Base-by-base conservation (phyloP, 2,888 invertebrate genomes). In the Hybos culiciformis region DNA sequence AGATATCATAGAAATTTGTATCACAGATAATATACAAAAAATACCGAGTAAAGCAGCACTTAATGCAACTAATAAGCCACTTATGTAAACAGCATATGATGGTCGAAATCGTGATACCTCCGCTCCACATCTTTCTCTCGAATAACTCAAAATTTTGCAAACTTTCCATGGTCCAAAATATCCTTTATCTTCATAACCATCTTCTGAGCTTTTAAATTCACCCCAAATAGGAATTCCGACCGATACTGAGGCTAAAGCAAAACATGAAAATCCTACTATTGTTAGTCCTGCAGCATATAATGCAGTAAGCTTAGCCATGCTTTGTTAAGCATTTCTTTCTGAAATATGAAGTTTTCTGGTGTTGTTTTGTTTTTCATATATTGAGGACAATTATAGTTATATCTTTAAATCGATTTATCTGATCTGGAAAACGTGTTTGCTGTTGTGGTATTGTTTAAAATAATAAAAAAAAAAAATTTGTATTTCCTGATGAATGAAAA, bases 151-250 rank as follows among this genome's bases (percentile, higher is more conserved):
- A 57, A 77, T 74, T 68, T 85, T 87, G 75, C 90, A 90, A 46
- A 83, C 78, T 56, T 79, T 78, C 81, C 88, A 90, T 58, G 86
- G 87, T 48, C 88, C 86, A 60, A 87, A 90, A 68, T 88, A 87
- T 37, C 88, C 90, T 51, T 73, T 75, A 33, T 33, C 19, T 32
- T 3, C 5, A 19, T 37, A 68, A 72, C 68, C 61, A 77, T 78
- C 74, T 57, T 57, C 52, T 44, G 60, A 58, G 56, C 59, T 63
- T 59, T 77, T 76, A 67, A 82, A 90, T 64, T 85, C 80, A 48
- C 87, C 90, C 88, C 90, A 90, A 56, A 82, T 76, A 38, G 88
- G 88, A 56, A 86, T 73, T 50, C 83, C 85, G 41, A 87, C 79
- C 40, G 87, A 83, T 34, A 84, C 79, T 46, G 85, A 82, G 56